A percentile compares a stretch with the other conserved stretches of the same genome.
phyloP scores from a whole-genome alignment of 1,140 invertebrate genomes.

The Penaeus indicus region DNA sequence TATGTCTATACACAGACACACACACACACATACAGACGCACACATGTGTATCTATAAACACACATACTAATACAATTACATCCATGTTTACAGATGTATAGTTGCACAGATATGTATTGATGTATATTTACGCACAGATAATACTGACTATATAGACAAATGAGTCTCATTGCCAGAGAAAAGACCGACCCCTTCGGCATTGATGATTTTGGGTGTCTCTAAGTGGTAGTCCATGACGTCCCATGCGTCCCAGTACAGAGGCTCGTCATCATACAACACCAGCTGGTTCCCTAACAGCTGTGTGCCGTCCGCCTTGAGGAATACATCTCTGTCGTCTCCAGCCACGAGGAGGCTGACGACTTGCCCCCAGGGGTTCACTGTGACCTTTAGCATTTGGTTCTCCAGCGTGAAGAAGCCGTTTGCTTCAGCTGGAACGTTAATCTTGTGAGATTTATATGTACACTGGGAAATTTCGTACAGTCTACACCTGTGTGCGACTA shows the following conservation, averaged over 20 bases:
- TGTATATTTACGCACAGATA: not conserved
- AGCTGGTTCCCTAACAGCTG: slow-evolving; percentile 51
- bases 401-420: slow-evolving; percentile 45
- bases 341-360: slow-evolving; percentile 46
- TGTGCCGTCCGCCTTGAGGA: slow-evolving; percentile 3
- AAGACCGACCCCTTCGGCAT: slow-evolving; percentile 34
- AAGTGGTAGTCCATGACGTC: slow-evolving; percentile 76
- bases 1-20: too few species aligned
- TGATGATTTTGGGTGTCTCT: slow-evolving; percentile 70
- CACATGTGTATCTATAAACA: too few species aligned
- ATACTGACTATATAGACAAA: not conserved
- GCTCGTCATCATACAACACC: slow-evolving; percentile 74
- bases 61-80: too few species aligned
- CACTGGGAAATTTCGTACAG: too few species aligned
- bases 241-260: slow-evolving; percentile 76
- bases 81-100: too few species aligned
- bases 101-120: too few species aligned
- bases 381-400: slow-evolving; percentile 51
- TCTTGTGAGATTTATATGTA: too few species aligned
- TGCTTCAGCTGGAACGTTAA: slow-evolving; percentile 30
- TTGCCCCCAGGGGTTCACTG: slow-evolving; percentile 48
- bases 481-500: not conserved
- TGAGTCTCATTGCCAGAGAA: not conserved
- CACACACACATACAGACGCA: too few species aligned
- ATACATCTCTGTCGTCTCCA: slow-evolving; percentile 47